Conservation (phyloP, 2,113 vertebrate genomes). For the Albula glossodonta region DNA sequence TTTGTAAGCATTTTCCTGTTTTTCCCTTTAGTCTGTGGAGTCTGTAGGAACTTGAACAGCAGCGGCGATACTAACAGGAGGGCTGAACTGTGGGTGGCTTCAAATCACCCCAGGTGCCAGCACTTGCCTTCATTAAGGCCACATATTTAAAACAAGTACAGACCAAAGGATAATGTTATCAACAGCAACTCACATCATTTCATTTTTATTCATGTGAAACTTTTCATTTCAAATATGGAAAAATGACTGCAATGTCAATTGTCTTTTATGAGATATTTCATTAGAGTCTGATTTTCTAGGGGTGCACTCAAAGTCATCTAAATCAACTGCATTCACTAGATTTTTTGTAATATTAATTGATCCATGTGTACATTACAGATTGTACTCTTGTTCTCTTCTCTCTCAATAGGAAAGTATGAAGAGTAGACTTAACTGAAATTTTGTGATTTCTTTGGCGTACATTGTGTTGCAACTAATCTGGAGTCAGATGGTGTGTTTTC, state of each 20-base stretch:
- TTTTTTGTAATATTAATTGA: not conserved
- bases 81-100: too few species aligned
- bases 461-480: not conserved
- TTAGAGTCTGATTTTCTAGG: not conserved
- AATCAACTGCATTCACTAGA: not conserved
- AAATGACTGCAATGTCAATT: not conserved
- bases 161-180: not conserved
- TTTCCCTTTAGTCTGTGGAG: too few species aligned
- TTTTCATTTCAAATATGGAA: not conserved
- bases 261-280: not conserved
- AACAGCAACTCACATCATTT: not conserved
- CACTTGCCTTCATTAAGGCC: too few species aligned
- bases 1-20: too few species aligned
- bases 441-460: not conserved
- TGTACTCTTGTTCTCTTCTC: not conserved
- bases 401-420: not conserved
- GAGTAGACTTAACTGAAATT: not conserved
- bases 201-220: not conserved
- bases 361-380: not conserved
- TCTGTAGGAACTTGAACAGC: too few species aligned
- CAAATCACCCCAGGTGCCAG: too few species aligned
- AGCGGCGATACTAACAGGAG: too few species aligned
- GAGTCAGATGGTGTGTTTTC: not conserved
- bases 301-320: not conserved
- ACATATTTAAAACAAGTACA: not conserved